Evolutionary conservation across 2,797 vertebrate genomes (phyloP).

Genomic region (Spheniscus humboldti): DNA sequence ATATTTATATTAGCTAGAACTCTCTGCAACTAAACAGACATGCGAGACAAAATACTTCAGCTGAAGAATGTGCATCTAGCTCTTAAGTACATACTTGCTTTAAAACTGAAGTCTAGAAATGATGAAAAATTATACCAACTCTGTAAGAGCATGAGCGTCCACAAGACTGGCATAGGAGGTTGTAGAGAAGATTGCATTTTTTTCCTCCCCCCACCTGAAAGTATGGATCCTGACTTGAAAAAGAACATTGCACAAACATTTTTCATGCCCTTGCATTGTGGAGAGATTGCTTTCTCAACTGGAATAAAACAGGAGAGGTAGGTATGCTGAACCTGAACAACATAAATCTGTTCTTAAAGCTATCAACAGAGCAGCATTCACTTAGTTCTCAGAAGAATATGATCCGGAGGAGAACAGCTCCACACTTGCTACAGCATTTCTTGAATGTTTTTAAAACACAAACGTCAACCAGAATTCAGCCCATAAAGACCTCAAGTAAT

Average conservation of each 20-base stretch:
- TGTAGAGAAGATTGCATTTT: background rate
- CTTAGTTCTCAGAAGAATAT: background rate
- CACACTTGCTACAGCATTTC: background rate
- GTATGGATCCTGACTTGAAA: background rate
- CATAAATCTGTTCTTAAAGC: background rate
- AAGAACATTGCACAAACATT: background rate
- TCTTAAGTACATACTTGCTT: background rate
- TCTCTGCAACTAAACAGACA: background rate
- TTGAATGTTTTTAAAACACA: background rate
- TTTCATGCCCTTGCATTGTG: background rate
- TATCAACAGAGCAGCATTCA: accelerated
- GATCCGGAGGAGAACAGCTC: background rate
- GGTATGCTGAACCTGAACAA: background rate
- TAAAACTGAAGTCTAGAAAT: background rate
- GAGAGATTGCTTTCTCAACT: background rate
- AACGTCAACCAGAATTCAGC: background rate
- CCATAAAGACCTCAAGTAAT: background rate
- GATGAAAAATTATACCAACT: background rate
- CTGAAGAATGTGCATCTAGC: background rate
- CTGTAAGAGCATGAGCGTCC: background rate
- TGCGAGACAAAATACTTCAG: background rate
- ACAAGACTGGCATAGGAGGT: background rate
- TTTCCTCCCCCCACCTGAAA: background rate
- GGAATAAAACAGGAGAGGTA: background rate
- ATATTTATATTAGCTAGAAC: background rate